Evolutionary conservation across 2,888 invertebrate species (phyloP), one percentile per base, ranked within the genome.

Genomic region (Aphelenchoides bicaudatus): DNA sequence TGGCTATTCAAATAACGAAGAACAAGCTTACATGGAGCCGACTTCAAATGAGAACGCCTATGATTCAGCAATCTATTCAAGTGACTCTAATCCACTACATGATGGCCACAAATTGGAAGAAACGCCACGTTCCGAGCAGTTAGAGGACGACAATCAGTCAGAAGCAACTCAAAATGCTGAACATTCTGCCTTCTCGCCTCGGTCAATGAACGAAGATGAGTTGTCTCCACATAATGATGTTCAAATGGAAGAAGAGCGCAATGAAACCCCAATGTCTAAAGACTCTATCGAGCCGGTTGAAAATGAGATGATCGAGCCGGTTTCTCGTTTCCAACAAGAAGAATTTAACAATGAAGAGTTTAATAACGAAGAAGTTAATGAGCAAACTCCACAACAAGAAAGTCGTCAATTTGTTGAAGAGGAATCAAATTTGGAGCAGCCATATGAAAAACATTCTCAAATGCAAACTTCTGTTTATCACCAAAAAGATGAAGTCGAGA

Each of bases 261-360:
- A 2, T 10, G 37, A n/a, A 10, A 38, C 52, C 1, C 25, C 31
- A 27, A 51, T 51, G 52, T 29, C 30, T 23, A 43, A 34, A 1
- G 52, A 51, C 37, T 51, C 52, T n/a, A 51, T 51, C 25, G 52
- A 51, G 23, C 38, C 37, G 2, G 10, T 43, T 13, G 16, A 34
- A 13, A 16, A 13, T 34, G 13, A 34, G 16, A 34, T 34, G 34
- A 34, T 16, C 13, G 34, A 34, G 16, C 16, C 34, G 34, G 16
- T 34, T 34, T 34, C 13, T 34, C 34, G 16, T 13, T 16, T 13
- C 13, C 34, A 34, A 34, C 34, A 34, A 34, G 34, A 34, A 34
- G 34, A 34, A 34, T 16, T 13, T 34, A 25, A 43, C 21, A 43
- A 6, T 25, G 43, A 43, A 43, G 43, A 43, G 43, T n/a, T 5